These are phyloP conservation scores for Pasiphila rectangulata DNA, from an alignment of 2,888 invertebrate species.

Conservation along the genomic window DNA sequence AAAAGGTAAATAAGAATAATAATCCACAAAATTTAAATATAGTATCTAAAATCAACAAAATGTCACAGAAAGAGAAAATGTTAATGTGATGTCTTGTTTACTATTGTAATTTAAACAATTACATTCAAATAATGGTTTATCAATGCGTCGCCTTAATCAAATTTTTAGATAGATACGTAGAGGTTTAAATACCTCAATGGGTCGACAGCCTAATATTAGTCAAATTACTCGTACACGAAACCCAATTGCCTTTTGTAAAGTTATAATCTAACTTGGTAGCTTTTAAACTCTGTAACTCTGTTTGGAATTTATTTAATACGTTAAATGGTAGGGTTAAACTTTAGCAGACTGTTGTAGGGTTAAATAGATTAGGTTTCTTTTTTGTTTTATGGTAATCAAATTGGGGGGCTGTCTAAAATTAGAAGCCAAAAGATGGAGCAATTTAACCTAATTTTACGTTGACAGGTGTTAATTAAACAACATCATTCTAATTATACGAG, in stretches of 20 bases:
- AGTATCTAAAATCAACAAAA: too few species aligned
- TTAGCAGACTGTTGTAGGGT: constrained; percentile 21
- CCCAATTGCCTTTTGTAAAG: constrained; percentile 29
- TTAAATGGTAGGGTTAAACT: constrained; percentile 32
- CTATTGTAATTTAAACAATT: too few species aligned
- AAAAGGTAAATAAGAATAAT: too few species aligned
- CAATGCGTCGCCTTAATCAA: background rate
- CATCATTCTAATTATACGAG: too few species aligned
- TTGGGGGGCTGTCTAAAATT: constrained; percentile 5
- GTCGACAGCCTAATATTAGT: constrained; percentile 16
- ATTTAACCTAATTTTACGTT: background rate
- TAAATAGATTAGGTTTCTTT: constrained; percentile 32
- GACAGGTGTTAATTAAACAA: too few species aligned
- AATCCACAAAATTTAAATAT: too few species aligned
- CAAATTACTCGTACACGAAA: constrained; percentile 29
- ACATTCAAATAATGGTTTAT: too few species aligned
- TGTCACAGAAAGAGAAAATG: too few species aligned
- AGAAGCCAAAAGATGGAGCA: too few species aligned
- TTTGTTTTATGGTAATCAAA: constrained; percentile 17
- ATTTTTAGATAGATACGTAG: background rate
- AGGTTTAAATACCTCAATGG: background rate
- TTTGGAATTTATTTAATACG: constrained; percentile 33
- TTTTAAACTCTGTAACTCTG: constrained; percentile 32
- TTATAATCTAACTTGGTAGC: constrained; percentile 34
- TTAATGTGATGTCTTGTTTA: too few species aligned